A percentile compares a stretch with the other conserved stretches of the same genome.
These are phyloP conservation scores for Pandion haliaetus DNA, from an alignment of 2,113 vertebrate genomes.

Conservation along the genomic window DNA sequence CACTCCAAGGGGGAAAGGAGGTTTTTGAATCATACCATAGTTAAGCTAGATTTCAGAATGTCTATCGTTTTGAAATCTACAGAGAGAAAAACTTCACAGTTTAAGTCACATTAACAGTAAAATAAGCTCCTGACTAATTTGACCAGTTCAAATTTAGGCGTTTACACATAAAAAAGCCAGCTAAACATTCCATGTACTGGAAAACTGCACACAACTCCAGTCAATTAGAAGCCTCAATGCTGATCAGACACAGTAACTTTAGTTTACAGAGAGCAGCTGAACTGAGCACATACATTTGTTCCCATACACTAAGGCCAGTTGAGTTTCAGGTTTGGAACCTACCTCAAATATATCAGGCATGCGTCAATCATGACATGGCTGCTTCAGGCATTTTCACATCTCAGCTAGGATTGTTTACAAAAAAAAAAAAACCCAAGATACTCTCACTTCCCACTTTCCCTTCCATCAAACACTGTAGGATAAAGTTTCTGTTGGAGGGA, in stretches of 20 bases:
- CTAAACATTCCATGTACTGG: neutral
- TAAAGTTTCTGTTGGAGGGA: neutral
- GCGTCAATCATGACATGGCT: neutral
- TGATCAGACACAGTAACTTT: accelerated
- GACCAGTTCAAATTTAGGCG: neutral
- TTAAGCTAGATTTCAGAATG: neutral
- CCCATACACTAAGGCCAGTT: neutral
- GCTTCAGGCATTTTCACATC: neutral
- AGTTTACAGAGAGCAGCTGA: neutral
- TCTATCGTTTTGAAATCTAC: neutral
- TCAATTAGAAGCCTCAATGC: neutral
- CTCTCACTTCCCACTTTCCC: neutral
- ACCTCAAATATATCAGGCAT: neutral
- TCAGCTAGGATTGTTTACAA: neutral
- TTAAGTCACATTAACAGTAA: neutral
- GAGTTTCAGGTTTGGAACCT: neutral
- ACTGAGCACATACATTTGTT: neutral
- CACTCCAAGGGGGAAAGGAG: neutral
- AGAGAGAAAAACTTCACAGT: neutral
- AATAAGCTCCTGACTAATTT: neutral
- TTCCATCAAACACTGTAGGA: neutral
- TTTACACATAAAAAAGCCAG: neutral
- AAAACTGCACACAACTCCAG: neutral
- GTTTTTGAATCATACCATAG: neutral
- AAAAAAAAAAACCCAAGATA: neutral